Percentiles rank a stretch among this genome's conserved stretches.
These are phyloP conservation scores for Probosciger aterrimus DNA, from an alignment of 2,113 vertebrate genomes.

Conservation along the genomic window DNA sequence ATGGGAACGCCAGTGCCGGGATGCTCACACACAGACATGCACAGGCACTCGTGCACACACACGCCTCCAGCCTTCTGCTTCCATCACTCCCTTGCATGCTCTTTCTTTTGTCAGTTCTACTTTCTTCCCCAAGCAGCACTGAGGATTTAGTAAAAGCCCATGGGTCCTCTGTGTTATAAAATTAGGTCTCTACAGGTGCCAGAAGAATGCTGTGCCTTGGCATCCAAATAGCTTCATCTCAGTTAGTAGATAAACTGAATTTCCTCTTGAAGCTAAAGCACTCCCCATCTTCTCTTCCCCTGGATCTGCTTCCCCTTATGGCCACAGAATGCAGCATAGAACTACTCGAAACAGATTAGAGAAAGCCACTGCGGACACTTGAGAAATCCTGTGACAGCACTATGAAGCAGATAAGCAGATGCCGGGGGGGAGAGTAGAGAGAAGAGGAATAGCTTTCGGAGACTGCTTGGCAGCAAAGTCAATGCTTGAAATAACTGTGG, in stretches of 20 bases:
- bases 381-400: constrained; percentile 47
- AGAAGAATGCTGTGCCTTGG: constrained; percentile 4
- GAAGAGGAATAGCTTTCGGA: constrained; percentile 37
- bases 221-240: constrained; percentile 1
- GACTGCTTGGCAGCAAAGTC: constrained; percentile 39
- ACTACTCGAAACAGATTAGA: neutral
- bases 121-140: neutral
- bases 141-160: neutral
- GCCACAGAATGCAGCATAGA: neutral
- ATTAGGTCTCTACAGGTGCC: constrained; percentile 28
- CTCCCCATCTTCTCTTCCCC: neutral
- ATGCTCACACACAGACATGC: constrained; percentile 19
- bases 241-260: neutral
- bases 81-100: constrained; percentile 6
- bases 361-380: constrained; percentile 7
- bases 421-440: neutral
- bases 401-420: constrained; percentile 41
- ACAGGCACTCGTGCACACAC: neutral
- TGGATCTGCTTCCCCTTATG: neutral
- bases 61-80: constrained; percentile 49
- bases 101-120: constrained; percentile 20
- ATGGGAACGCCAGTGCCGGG: neutral
- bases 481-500: constrained; percentile 24
- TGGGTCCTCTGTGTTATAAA: neutral
- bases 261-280: constrained; percentile 29